A percentile compares a stretch with the other conserved stretches of the same genome.
Conservation (phyloP, 1,140 invertebrate species). For the Heliconius melpomene region DNA sequence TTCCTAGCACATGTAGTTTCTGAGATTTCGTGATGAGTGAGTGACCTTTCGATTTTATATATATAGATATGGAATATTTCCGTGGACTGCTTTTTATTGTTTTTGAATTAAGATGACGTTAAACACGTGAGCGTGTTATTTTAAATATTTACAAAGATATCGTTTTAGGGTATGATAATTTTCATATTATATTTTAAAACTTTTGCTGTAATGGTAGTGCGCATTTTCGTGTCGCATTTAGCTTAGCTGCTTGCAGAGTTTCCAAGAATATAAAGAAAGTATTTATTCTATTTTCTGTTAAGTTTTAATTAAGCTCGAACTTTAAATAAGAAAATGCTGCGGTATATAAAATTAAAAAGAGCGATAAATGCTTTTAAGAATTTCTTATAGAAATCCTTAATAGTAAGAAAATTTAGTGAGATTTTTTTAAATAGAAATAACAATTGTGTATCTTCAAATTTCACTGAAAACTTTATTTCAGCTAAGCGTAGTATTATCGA, state of each 20-base stretch:
- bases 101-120: not conserved
- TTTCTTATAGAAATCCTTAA: not conserved
- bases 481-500: too few species aligned
- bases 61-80: not conserved
- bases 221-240: not conserved
- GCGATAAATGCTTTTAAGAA: not conserved
- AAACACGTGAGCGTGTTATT: not conserved
- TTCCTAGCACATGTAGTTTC: too few species aligned
- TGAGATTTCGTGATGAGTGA: too few species aligned
- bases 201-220: constrained; percentile 4
- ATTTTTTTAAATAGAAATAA: not conserved
- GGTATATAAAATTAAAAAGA: constrained; percentile 2
- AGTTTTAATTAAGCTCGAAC: constrained; percentile 7
- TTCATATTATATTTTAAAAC: constrained; percentile 18
- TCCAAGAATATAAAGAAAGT: constrained; percentile 3
- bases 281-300: not conserved
- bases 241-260: not conserved
- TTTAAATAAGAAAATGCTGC: constrained; percentile 2
- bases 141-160: too few species aligned
- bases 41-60: too few species aligned
- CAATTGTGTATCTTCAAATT: not conserved
- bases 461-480: not conserved
- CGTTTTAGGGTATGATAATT: too few species aligned
- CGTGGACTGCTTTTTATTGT: not conserved
- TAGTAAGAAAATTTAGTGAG: not conserved